phyloP scores from a whole-genome alignment of 2,888 invertebrate species.

The Pemphredon lugubris region DNA sequence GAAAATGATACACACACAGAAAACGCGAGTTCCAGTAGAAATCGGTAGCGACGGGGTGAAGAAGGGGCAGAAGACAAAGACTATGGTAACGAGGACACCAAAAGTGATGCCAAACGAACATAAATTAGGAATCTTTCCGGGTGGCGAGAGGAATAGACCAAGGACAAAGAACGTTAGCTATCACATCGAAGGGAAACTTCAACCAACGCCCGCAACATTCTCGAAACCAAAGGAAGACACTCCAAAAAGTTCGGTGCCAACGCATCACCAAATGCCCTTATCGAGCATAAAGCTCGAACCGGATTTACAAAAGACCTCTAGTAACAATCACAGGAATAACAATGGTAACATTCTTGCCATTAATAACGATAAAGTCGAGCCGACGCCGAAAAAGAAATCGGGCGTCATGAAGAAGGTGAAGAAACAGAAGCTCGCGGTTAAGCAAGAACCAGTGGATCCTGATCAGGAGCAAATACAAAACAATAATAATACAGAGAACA shows the following conservation, averaged over 20 bases:
- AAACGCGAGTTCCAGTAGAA: slow-evolving; percentile 83
- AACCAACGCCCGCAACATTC: slow-evolving; percentile 83
- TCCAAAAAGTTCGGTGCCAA: slow-evolving; percentile 3
- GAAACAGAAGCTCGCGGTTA: slow-evolving; percentile 64
- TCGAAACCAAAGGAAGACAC: slow-evolving; percentile 75
- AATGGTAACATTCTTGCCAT: slow-evolving; percentile 70
- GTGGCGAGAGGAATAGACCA: slow-evolving; percentile 82
- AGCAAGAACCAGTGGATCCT: slow-evolving; percentile 68
- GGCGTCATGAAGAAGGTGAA: slow-evolving; percentile 55
- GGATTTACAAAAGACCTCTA: slow-evolving; percentile 51
- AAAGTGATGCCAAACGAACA: slow-evolving; percentile 79
- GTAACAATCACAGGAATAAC: slow-evolving; percentile 72
- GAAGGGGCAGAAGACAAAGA: slow-evolving; percentile 83
- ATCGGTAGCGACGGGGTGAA: slow-evolving; percentile 82
- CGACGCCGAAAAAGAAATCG: slow-evolving; percentile 58
- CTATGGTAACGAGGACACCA: slow-evolving; percentile 83
- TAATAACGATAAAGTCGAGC: slow-evolving; percentile 55
- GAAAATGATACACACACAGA: slow-evolving; percentile 90
- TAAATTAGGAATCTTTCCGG: slow-evolving; percentile 78
- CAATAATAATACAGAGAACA: slow-evolving; percentile 64
- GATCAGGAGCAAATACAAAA: slow-evolving; percentile 47
- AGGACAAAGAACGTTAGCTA: slow-evolving; percentile 86
- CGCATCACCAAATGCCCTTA: slow-evolving; percentile 24
- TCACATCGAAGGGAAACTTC: slow-evolving; percentile 83
- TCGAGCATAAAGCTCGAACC: slow-evolving; percentile 58